Base-by-base conservation (phyloP, 2,113 vertebrate species). In the Nibea coibor region DNA sequence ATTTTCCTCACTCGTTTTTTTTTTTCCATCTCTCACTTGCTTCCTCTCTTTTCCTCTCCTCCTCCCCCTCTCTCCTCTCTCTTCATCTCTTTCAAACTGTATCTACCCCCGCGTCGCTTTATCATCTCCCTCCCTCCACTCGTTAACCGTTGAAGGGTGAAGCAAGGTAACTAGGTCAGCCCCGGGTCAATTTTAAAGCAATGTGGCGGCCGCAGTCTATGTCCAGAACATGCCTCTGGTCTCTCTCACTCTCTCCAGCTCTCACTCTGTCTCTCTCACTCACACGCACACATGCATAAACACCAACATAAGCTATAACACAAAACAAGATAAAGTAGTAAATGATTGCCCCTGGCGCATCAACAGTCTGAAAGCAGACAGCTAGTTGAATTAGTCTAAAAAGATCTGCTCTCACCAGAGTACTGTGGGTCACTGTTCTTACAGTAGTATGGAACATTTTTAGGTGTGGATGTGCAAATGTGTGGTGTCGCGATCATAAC, bases 101-200 rank as follows among this genome's bases (percentile, higher is more conserved):
- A 83, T 89, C 82, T 77, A 72, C 59, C 81, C 82, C 75, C 28
- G 12, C 72, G 69, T 87, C 69, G 3, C 19, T 78, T 72, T 72
- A 82, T 70, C 81, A 61, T 81, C 80, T 74, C 63, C 4, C 73
- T 81, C 75, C 10, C 67, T 81, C 80, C 57, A 57, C 68, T 78
- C 50, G 53, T 84, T 87, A 90, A 89, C 76, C n/a, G 43, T 88
- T 86, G 70, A 78, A 85, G 88, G 91, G 90, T 93, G 86, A 93
- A 86, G 82, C 51, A 85, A 93, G 93, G 92, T 92, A 93, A 93
- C 90, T 92, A 88, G 91, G 93, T 93, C 92, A 93, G 87, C 88
- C 88, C 84, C 82, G 31, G 89, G 92, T 93, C 92, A 91, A 81
- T 92, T 91, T 81, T 87, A 91, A 87, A 91, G 90, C 85, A 87